Conservation (phyloP, 2,797 vertebrate species). For the Chloroceryle inda region DNA sequence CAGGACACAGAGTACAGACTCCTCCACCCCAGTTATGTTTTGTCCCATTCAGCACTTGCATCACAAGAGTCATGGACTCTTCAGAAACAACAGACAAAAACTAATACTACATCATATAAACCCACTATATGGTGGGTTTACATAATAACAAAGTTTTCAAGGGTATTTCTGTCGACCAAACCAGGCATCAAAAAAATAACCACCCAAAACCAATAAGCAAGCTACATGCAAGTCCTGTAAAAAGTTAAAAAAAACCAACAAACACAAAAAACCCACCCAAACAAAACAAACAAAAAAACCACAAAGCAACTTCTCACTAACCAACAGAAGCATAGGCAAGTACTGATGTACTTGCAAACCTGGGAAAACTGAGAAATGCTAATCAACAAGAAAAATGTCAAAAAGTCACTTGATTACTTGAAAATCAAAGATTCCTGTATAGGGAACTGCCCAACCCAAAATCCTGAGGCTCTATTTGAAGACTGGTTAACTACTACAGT, state of each 20-base stretch:
- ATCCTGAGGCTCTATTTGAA: neutral
- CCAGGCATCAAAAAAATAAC: neutral
- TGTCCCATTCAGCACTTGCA: neutral
- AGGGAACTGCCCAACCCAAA: neutral
- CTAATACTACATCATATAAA: neutral
- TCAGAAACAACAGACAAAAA: neutral
- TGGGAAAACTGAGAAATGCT: neutral
- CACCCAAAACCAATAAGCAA: too few species aligned
- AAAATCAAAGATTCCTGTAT: neutral
- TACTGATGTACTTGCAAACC: neutral
- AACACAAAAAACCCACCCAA: neutral
- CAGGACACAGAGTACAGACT: neutral
- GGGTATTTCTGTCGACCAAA: neutral
- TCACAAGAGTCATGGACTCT: neutral
- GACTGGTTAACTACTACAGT: neutral
- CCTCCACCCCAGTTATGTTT: neutral
- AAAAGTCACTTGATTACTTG: neutral
- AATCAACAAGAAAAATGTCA: neutral
- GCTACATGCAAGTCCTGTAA: neutral
- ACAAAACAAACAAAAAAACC: neutral
- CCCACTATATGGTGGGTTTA: neutral
- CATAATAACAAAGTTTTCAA: neutral
- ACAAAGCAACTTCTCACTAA: neutral
- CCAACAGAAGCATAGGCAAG: neutral
- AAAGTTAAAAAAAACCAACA: neutral